phyloP scores from a whole-genome alignment of 2,888 invertebrate genomes.

The Heliconius aoede region DNA sequence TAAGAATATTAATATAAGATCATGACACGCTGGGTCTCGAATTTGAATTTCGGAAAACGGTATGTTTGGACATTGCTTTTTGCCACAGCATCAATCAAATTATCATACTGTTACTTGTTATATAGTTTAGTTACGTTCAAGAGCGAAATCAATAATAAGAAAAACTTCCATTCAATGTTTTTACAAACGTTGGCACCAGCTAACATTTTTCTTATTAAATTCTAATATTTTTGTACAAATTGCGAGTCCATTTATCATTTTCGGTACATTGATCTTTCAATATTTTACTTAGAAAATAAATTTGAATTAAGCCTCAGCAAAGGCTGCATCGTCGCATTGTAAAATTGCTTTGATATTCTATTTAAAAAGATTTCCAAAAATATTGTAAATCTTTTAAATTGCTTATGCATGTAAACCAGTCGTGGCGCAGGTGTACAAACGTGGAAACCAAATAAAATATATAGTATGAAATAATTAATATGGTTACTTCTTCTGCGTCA shows the following conservation, averaged over 20 bases:
- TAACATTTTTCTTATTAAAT: constrained; percentile 8
- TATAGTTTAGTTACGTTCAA: background rate
- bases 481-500: no score
- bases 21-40: background rate
- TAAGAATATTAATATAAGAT: background rate
- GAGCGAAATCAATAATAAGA: background rate
- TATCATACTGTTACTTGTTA: background rate
- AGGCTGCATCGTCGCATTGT: background rate
- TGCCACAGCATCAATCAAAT: no score
- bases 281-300: constrained; percentile 1
- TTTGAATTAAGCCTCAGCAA: background rate
- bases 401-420: no score
- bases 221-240: background rate
- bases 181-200: background rate
- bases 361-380: no score
- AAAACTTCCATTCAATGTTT: background rate
- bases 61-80: no score
- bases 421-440: no score
- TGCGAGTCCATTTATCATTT: constrained; percentile 5
- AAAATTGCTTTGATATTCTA: no score
- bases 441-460: no score
- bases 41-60: no score
- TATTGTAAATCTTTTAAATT: no score
- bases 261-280: constrained; percentile 7
- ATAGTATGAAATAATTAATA: no score